Evolutionary conservation across 2,797 vertebrate species (phyloP).

Genomic region (Apogon hyalosoma): DNA sequence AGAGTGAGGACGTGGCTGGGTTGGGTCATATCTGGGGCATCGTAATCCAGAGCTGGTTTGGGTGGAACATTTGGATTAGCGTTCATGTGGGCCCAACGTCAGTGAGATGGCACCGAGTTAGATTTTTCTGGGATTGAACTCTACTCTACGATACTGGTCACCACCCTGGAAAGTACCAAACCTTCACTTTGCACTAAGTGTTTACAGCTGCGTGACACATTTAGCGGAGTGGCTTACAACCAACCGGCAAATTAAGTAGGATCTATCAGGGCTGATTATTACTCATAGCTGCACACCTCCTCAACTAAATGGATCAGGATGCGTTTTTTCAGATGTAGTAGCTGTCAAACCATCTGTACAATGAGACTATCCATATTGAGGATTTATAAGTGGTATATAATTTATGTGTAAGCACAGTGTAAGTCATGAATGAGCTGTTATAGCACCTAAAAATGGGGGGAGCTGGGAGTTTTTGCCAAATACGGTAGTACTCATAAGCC

Average conservation of each 20-base stretch:
- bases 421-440: too few relatives aligned
- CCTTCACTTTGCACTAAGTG: not conserved
- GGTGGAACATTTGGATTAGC: conserved; percentile 35
- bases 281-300: not conserved
- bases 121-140: conserved; percentile 8
- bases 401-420: too few relatives aligned
- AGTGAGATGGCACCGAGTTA: conserved; percentile 19
- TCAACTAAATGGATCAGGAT: too few relatives aligned
- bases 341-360: too few relatives aligned
- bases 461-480: too few relatives aligned
- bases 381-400: too few relatives aligned
- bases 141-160: conserved; percentile 1
- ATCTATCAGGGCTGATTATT: not conserved
- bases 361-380: too few relatives aligned
- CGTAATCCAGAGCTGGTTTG: conserved; percentile 42
- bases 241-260: not conserved
- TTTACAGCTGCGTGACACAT: not conserved
- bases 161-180: conserved; percentile 40
- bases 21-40: conserved; percentile 25
- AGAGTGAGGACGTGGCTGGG: conserved; percentile 8
- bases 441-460: too few relatives aligned
- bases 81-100: conserved; percentile 20
- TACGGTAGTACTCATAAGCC: too few relatives aligned
- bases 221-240: not conserved
- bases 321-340: too few relatives aligned